Base-by-base conservation (phyloP, 2,888 invertebrate species). In the Lasioglossum malachurum region DNA sequence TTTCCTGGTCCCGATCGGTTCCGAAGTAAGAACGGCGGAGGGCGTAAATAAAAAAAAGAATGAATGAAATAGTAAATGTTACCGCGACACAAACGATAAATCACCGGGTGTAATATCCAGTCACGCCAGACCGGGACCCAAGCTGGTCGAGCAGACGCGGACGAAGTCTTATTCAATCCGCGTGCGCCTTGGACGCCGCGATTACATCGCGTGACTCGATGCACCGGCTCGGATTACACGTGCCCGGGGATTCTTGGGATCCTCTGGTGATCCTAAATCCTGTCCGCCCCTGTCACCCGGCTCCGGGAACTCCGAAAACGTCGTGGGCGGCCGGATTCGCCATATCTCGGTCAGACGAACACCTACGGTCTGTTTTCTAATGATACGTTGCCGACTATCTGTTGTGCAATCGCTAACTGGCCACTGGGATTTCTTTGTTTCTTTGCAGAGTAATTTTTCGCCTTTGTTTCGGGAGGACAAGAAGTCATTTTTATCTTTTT, bases 201-300 rank as follows among this genome's bases (percentile, higher is more conserved):
- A 90, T 90, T 90, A 87, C 84, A 85, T 88, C 78, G 89, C 82
- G 90, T 88, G 90, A 88, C 87, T 87, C 83, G 86, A 82, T 85
- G 84, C 87, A 85, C 82, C 83, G 49, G 82, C 75, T 88, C 86
- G 87, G 89, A 90, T 90, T 90, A 90, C 90, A 90, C 87, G 84
- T 83, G 82, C 78, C 80, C 38, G 71, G 80, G 73, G 75, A 57
- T 72, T 69, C 71, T 57, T 38, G 69, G 76, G 82, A 57, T 79
- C 85, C 80, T 83, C 74, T 72, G 81, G 38, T 84, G 89, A 90
- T 86, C 86, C 87, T 88, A 89, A 91, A 88, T 91, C 82, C 84
- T 88, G 83, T 84, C 80, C 80, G 87, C 87, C 88, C 88, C 85
- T 90, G 90, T 92, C 92, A 89, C 85, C 83, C 82, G 77, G 80